Conservation (phyloP, 2,888 invertebrate genomes). For the Coecobrya sp. region DNA sequence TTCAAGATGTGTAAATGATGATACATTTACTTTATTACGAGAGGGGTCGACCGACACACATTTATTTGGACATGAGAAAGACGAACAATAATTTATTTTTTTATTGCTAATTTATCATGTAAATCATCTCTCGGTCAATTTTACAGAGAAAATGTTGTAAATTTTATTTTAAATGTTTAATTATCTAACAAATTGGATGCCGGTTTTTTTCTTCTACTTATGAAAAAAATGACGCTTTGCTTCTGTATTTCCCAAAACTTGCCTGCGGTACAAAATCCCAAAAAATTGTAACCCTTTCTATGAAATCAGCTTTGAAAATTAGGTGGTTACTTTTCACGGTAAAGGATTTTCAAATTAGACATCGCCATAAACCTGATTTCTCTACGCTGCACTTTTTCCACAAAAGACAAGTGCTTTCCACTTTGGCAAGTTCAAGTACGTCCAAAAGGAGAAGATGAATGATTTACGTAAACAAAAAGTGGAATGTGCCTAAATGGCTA, state of each 20-base stretch:
- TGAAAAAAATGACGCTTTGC: conserved; percentile 9
- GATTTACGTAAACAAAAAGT: neutral
- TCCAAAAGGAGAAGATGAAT: neutral
- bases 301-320: too few species aligned
- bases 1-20: too few species aligned
- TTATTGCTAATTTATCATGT: conserved; percentile 23
- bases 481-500: neutral
- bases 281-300: neutral
- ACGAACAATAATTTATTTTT: neutral
- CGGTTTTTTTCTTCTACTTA: neutral
- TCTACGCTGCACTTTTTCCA: neutral
- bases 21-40: neutral
- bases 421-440: conserved; percentile 16
- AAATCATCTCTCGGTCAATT: neutral
- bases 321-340: neutral
- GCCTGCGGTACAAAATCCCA: neutral
- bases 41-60: neutral
- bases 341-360: conserved; percentile 9
- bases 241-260: conserved; percentile 13
- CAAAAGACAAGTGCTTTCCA: neutral
- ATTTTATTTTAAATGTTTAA: neutral
- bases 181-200: conserved; percentile 28
- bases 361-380: conserved; percentile 38
- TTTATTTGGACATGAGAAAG: neutral
- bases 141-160: neutral